These are phyloP conservation scores for Colius striatus DNA, from an alignment of 2,113 vertebrate genomes.

Conservation along the genomic window DNA sequence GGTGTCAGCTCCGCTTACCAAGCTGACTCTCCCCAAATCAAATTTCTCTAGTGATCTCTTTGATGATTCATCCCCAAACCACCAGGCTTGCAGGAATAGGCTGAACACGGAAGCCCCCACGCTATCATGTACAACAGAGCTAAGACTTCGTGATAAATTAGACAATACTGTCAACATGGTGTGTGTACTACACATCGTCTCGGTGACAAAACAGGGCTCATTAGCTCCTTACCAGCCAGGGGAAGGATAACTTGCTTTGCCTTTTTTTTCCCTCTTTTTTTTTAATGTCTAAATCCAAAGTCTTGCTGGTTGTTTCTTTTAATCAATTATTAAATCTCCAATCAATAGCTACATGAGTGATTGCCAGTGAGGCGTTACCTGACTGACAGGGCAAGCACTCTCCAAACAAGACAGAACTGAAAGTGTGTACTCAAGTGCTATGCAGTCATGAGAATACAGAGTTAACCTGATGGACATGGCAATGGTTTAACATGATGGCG, in stretches of 20 bases:
- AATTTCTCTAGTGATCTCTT: slow-evolving; percentile 37
- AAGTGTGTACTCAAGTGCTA: slow-evolving; percentile 47
- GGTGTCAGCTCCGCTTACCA: not conserved
- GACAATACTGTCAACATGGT: slow-evolving; percentile 57
- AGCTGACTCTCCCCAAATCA: slow-evolving; percentile 34
- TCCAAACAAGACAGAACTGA: slow-evolving; percentile 59
- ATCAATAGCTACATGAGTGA: slow-evolving; percentile 39
- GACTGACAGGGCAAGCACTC: not conserved
- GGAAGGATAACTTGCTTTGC: slow-evolving; percentile 6
- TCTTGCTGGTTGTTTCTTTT: slow-evolving; percentile 52
- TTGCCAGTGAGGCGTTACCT: slow-evolving; percentile 39
- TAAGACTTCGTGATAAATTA: slow-evolving; percentile 56
- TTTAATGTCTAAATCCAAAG: slow-evolving; percentile 35
- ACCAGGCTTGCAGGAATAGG: slow-evolving; percentile 48
- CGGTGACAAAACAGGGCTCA: slow-evolving; percentile 64
- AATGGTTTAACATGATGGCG: slow-evolving; percentile 85
- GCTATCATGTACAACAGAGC: slow-evolving; percentile 49
- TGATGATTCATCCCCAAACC: slow-evolving; percentile 57
- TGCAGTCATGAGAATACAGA: slow-evolving; percentile 46
- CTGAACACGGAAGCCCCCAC: slow-evolving; percentile 48
- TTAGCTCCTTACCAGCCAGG: slow-evolving; percentile 46
- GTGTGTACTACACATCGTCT: slow-evolving; percentile 33
- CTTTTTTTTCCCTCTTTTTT: not conserved
- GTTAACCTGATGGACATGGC: slow-evolving; percentile 83
- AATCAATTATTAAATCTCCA: slow-evolving; percentile 65